Evolutionary conservation across 2,113 vertebrate species (phyloP), one percentile per base, ranked within the genome.

Genomic region (Microcebus griseorufus): DNA sequence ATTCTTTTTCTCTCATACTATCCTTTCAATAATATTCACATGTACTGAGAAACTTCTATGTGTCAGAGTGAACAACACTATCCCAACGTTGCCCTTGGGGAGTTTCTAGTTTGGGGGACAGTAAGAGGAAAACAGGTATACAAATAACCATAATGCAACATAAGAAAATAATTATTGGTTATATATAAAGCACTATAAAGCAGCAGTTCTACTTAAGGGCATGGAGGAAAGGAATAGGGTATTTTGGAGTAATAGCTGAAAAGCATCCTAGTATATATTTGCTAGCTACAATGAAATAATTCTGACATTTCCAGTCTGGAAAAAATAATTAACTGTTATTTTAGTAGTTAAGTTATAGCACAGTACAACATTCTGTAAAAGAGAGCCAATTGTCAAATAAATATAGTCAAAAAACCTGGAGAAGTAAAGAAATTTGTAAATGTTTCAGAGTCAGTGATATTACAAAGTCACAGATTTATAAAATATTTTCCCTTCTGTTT

Each of bases 401-500:
- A 88, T 58, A n/a, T 14, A 96, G 45, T 22, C 5, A 60, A 75
- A 55, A 88, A 60, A 72, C 17, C 17, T 37, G 14, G 34, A 88
- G 37, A 88, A 65, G 60, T 65, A 65, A 80, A 95, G 55, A 90
- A 76, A 53, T 81, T 16, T 88, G 48, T 62, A 87, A 45, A 53
- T 39, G 27, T 37, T 96, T 93, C 69, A 93, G 39, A 78, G 70
- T 76, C 45, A 53, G 34, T 67, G 27, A 42, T 93, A 45, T 53
- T 79, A 82, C 27, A 7, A 88, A 62, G 42, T 45, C 60, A 62
- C 0, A 60, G 65, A 88, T 78, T 82, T 91, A 65, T 78, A 55
- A 92, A 89, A 76, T 94, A 76, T 55, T 87, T 94, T 69, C 18
- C 20, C 58, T 91, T 88, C 65, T 82, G 6, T 76, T 89, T 20